Evolutionary conservation across 2,888 invertebrate genomes (phyloP).

Genomic region (Cheilosia scutellata): DNA sequence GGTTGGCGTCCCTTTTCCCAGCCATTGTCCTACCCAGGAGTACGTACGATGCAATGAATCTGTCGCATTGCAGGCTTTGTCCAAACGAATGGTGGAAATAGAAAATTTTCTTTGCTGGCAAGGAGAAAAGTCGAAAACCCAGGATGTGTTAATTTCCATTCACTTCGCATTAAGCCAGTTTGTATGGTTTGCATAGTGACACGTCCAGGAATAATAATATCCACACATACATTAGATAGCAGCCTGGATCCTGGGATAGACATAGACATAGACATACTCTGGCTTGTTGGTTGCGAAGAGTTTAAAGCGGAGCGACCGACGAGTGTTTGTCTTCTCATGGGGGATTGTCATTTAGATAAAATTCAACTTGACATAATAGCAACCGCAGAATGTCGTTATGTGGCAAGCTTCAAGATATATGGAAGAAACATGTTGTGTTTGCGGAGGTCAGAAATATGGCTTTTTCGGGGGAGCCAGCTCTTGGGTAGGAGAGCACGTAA

Average conservation of each 20-base stretch:
- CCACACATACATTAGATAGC: neutral
- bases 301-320: neutral
- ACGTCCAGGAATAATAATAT: conserved; percentile 5
- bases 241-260: neutral
- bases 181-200: conserved; percentile 24
- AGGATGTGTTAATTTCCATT: conserved; percentile 37
- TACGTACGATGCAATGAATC: conserved; percentile 32
- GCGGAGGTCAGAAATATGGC: conserved; percentile 10
- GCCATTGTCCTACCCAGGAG: neutral
- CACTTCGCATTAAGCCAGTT: conserved; percentile 25
- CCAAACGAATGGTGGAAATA: conserved; percentile 26
- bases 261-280: neutral
- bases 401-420: conserved; percentile 4
- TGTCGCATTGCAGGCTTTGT: conserved; percentile 56
- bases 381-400: conserved; percentile 27
- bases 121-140: conserved; percentile 6
- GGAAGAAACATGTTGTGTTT: conserved; percentile 3
- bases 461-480: neutral
- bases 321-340: neutral
- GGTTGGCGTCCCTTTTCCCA: neutral
- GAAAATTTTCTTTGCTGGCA: conserved; percentile 13
- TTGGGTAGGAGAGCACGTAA: conserved; percentile 1
- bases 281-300: neutral
- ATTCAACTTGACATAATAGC: conserved; percentile 16
- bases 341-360: conserved; percentile 19